phyloP scores from a whole-genome alignment of 2,888 invertebrate genomes.

The Loripinus fragilis region DNA sequence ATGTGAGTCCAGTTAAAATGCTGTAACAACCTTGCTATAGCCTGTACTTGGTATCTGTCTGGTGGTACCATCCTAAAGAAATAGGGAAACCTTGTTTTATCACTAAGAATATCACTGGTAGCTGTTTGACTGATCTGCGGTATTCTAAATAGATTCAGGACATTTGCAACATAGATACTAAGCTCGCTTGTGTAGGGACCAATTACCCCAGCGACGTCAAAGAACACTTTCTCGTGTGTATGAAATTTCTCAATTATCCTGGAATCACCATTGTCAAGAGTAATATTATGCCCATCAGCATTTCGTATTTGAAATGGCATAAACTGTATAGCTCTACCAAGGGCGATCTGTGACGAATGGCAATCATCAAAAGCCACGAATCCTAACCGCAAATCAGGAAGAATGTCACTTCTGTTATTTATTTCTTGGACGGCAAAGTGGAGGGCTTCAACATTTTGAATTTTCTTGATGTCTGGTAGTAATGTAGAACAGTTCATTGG shows the following conservation, averaged over 20 bases:
- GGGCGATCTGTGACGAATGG: constrained; percentile 57
- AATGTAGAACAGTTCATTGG: constrained; percentile 46
- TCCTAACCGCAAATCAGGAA: constrained; percentile 64
- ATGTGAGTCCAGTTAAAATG: constrained; percentile 90
- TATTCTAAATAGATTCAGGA: constrained; percentile 71
- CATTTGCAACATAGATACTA: constrained; percentile 73
- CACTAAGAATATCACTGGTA: constrained; percentile 75
- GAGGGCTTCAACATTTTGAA: constrained; percentile 63
- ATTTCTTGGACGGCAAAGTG: constrained; percentile 66
- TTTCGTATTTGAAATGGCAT: constrained; percentile 57
- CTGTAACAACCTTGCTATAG: constrained; percentile 68
- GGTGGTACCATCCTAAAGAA: constrained; percentile 79
- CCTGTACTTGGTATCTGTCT: constrained; percentile 74
- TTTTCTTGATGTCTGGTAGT: constrained; percentile 46
- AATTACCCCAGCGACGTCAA: constrained; percentile 75
- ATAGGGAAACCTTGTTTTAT: constrained; percentile 74
- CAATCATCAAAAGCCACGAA: constrained; percentile 70
- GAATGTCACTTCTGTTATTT: constrained; percentile 57
- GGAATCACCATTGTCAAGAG: neutral
- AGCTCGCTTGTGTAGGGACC: constrained; percentile 75
- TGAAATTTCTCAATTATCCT: neutral
- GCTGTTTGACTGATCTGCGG: constrained; percentile 77
- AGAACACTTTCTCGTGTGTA: constrained; percentile 41
- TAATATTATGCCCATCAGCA: neutral
- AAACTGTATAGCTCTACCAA: constrained; percentile 69